These are phyloP conservation scores for Sebastes hopkinsi DNA, from an alignment of 2,797 vertebrate species.

Conservation along the genomic window DNA sequence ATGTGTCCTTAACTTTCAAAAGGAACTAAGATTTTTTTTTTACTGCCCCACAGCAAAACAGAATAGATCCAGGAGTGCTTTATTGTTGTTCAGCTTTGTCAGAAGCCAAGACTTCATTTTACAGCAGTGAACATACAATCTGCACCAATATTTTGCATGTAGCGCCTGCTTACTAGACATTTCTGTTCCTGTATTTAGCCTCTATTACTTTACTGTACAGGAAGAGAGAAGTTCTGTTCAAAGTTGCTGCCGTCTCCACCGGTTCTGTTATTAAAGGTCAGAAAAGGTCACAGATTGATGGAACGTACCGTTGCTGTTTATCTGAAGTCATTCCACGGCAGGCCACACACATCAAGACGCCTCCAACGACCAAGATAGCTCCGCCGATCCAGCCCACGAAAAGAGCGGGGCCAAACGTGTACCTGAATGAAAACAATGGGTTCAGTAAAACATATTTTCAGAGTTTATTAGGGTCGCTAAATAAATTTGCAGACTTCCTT, in stretches of 20 bases:
- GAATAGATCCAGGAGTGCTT: not conserved
- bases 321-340: slow-evolving; percentile 87
- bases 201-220: not conserved
- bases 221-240: not conserved
- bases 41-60: not conserved
- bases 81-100: slow-evolving; percentile 25
- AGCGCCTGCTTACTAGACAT: not conserved
- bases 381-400: slow-evolving; percentile 93
- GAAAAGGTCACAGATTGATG: not conserved
- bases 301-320: slow-evolving; percentile 78
- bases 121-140: not conserved
- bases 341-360: slow-evolving; percentile 90
- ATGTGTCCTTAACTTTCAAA: slow-evolving; percentile 26
- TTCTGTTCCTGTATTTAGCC: slow-evolving; percentile 4
- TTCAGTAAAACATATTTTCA: not conserved
- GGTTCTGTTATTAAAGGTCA: not conserved
- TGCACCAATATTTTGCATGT: not conserved
- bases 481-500: too few relatives aligned
- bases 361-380: slow-evolving; percentile 87
- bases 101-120: slow-evolving; percentile 2
- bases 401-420: slow-evolving; percentile 91
- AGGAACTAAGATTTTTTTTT: not conserved
- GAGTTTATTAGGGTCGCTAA: too few relatives aligned
- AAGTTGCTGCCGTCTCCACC: not conserved
- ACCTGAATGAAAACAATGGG: slow-evolving; percentile 74